Conservation (phyloP, 1,140 invertebrate genomes). For the Diorhabda elongata region DNA sequence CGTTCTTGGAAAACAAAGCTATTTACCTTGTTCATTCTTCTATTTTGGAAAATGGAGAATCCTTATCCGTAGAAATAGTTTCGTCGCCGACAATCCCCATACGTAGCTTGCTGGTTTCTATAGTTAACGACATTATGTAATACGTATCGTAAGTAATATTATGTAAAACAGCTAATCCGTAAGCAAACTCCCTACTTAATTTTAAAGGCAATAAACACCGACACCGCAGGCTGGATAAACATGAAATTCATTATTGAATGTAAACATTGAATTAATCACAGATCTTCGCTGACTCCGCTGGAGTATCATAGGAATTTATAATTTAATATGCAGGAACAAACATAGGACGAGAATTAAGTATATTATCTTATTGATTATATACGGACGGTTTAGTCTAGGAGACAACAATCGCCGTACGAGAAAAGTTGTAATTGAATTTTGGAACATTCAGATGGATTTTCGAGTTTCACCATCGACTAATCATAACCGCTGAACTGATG, state of each 20-base stretch:
- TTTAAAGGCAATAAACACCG: slow-evolving; percentile 13
- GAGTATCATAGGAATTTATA: slow-evolving; percentile 4
- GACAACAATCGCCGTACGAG: not conserved
- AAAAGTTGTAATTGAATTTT: not conserved
- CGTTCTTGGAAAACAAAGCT: not conserved
- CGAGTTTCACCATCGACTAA: not conserved
- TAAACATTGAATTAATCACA: slow-evolving; percentile 13
- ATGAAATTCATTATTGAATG: slow-evolving; percentile 15
- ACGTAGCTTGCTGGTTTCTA: not conserved
- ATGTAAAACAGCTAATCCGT: slow-evolving; percentile 8
- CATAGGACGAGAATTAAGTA: slow-evolving; percentile 2
- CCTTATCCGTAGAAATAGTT: not conserved
- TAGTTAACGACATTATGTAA: slow-evolving; percentile 9
- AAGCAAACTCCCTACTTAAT: slow-evolving; percentile 6
- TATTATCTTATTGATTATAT: not conserved
- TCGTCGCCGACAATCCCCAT: slow-evolving; percentile 3
- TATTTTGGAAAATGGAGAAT: not conserved
- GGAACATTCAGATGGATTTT: not conserved
- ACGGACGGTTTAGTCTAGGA: not conserved
- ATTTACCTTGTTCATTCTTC: not conserved
- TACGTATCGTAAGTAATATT: slow-evolving; percentile 9
- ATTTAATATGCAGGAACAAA: not conserved
- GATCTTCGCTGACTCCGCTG: slow-evolving; percentile 9
- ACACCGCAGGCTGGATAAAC: slow-evolving; percentile 14
- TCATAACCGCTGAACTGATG: not conserved